Evolutionary conservation across 2,888 invertebrate species (phyloP).

Genomic region (Leucophenga montana): DNA sequence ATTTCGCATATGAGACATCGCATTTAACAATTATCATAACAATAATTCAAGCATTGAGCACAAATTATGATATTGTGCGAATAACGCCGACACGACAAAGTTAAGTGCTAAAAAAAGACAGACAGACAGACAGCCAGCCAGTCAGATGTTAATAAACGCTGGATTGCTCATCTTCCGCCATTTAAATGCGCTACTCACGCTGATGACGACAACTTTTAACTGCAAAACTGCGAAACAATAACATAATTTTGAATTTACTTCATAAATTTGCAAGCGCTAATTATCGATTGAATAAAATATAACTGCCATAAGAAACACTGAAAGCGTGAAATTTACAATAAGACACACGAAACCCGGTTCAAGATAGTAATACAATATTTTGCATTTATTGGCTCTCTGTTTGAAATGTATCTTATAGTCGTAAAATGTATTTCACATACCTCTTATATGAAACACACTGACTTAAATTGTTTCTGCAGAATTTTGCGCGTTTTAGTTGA

Average conservation of each 20-base stretch:
- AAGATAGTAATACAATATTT: background rate
- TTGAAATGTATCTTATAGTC: background rate
- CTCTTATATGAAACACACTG: conserved; percentile 8
- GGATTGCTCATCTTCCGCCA: conserved; percentile 40
- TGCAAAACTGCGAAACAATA: conserved; percentile 67
- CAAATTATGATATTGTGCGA: conserved; percentile 39
- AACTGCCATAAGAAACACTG: conserved; percentile 37
- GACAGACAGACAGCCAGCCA: background rate
- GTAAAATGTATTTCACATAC: too few relatives aligned
- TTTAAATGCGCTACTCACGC: background rate
- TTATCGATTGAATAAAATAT: conserved; percentile 59
- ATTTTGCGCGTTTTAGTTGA: too few relatives aligned
- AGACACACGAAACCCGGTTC: too few relatives aligned
- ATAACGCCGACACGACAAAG: conserved; percentile 23
- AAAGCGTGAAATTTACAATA: too few relatives aligned
- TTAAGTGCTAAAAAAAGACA: background rate
- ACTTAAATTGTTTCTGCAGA: conserved; percentile 16
- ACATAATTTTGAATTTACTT: conserved; percentile 65
- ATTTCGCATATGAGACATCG: too few relatives aligned
- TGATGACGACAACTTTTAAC: conserved; percentile 49
- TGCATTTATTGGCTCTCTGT: background rate
- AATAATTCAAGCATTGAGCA: conserved; percentile 57
- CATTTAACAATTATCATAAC: conserved; percentile 58
- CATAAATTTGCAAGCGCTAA: conserved; percentile 65
- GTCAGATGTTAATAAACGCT: too few relatives aligned